Conservation (phyloP, 1,140 invertebrate genomes). For the Aphaenogaster ashmeadi region DNA sequence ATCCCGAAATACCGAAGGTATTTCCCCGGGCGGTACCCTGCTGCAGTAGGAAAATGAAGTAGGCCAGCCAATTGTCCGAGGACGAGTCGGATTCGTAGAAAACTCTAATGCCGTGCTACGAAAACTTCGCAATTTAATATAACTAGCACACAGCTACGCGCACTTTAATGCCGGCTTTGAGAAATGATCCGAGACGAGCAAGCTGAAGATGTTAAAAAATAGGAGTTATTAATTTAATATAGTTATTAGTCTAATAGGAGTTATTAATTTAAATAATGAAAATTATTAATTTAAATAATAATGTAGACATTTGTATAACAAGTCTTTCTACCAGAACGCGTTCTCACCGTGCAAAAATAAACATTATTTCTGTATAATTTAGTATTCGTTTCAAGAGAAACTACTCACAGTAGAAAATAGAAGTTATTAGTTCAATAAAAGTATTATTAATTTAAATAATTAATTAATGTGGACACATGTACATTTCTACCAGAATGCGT, state of each 20-base stretch:
- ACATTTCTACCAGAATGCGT: neutral
- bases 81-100: neutral
- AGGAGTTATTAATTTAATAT: neutral
- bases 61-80: conserved; percentile 53
- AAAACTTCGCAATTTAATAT: conserved; percentile 68
- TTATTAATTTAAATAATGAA: neutral
- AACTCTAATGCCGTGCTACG: conserved; percentile 38
- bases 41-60: conserved; percentile 61
- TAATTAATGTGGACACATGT: neutral
- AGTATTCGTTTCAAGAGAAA: neutral
- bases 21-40: conserved; percentile 44
- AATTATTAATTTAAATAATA: neutral
- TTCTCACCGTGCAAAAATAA: neutral
- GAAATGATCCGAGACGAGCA: conserved; percentile 3
- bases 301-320: neutral
- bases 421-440: neutral
- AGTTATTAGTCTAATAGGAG: neutral
- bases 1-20: conserved; percentile 38
- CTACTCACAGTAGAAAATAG: no score
- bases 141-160: neutral
- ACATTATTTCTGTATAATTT: neutral
- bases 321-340: neutral
- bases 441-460: neutral
- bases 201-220: neutral
- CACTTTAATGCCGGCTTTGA: neutral